These are phyloP conservation scores for Drosophila funebris DNA, from an alignment of 1,140 invertebrate genomes.

Conservation along the genomic window DNA sequence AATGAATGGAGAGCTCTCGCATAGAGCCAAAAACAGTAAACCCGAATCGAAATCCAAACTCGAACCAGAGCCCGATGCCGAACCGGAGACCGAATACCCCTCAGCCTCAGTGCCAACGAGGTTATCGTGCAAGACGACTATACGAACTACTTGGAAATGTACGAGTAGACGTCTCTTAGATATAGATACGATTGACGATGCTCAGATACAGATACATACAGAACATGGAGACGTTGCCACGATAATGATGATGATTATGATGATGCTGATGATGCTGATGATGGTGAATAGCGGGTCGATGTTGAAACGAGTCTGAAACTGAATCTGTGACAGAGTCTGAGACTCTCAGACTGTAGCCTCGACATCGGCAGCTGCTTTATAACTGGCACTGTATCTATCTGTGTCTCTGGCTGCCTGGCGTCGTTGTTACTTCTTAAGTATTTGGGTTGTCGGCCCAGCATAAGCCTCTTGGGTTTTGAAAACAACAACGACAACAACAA, in stretches of 20 bases:
- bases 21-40: constrained; percentile 54
- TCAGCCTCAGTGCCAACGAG: constrained; percentile 9
- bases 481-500: neutral
- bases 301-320: constrained; percentile 49
- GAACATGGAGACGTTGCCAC: constrained; percentile 2
- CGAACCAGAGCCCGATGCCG: constrained; percentile 3
- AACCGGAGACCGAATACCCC: constrained; percentile 1
- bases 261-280: neutral
- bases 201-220: constrained; percentile 36
- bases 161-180: constrained; percentile 27
- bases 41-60: constrained; percentile 15
- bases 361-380: constrained; percentile 41
- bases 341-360: constrained; percentile 32
- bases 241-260: too few relatives aligned
- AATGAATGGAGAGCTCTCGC: constrained; percentile 45
- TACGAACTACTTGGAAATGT: constrained; percentile 36
- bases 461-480: constrained; percentile 70
- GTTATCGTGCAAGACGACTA: constrained; percentile 40
- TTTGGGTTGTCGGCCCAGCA: constrained; percentile 65
- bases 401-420: neutral
- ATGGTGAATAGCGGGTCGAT: constrained; percentile 33
- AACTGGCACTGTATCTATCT: neutral
- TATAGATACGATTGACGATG: constrained; percentile 40
- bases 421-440: constrained; percentile 48
- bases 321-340: neutral